Conservation (phyloP, 2,113 vertebrate genomes). For the Nothocercus nigrocapillus region DNA sequence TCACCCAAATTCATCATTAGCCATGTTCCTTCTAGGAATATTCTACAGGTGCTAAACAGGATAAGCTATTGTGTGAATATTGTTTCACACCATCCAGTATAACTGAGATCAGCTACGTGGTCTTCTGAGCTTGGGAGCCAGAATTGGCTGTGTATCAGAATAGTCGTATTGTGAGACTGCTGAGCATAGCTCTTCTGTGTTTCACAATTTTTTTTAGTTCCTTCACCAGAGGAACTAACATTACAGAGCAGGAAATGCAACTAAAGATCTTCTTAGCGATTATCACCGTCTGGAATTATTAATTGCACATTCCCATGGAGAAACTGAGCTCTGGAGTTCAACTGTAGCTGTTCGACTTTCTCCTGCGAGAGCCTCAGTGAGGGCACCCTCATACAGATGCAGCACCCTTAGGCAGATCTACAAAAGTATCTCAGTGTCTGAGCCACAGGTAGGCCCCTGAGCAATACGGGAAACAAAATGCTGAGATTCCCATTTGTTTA, state of each 20-base stretch:
- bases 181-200: background rate
- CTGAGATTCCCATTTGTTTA: background rate
- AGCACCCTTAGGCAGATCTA: background rate
- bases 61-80: conserved; percentile 2
- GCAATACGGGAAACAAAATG: background rate
- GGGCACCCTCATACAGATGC: background rate
- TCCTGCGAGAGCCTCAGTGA: background rate
- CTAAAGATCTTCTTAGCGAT: background rate
- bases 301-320: background rate
- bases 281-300: background rate
- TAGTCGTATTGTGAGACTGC: background rate
- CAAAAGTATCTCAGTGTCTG: background rate
- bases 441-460: background rate
- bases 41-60: background rate
- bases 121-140: background rate
- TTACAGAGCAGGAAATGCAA: background rate
- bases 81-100: background rate
- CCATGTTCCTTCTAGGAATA: background rate
- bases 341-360: background rate
- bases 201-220: background rate
- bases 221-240: background rate
- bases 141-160: background rate
- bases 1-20: conserved; percentile 22
- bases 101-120: background rate
- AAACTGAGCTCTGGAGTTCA: background rate